Conservation (phyloP, 2,888 invertebrate species). For the Folsomia candida region DNA sequence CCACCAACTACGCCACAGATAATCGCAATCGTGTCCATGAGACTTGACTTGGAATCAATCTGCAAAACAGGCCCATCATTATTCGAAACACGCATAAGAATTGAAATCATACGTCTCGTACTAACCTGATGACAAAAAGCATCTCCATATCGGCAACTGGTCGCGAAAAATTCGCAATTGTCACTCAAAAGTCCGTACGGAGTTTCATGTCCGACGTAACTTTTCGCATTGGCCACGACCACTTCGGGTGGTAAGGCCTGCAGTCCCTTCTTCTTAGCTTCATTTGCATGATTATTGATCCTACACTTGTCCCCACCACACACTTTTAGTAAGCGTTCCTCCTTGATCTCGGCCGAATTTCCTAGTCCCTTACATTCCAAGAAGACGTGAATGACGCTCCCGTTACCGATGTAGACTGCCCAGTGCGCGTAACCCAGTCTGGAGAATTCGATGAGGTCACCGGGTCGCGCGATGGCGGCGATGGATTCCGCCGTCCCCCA, state of each 20-base stretch:
- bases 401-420: slow-evolving; percentile 7
- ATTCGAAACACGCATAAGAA: too few species aligned
- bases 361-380: not conserved
- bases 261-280: not conserved
- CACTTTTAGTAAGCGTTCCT: not conserved
- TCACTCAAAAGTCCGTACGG: not conserved
- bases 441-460: slow-evolving; percentile 6
- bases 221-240: not conserved
- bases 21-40: too few species aligned
- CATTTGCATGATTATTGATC: not conserved
- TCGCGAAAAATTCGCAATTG: slow-evolving; percentile 10
- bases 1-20: too few species aligned
- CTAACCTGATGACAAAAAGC: slow-evolving; percentile 10
- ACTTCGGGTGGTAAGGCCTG: not conserved
- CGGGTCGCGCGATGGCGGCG: not conserved
- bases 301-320: not conserved
- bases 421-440: slow-evolving; percentile 4
- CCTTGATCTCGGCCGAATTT: not conserved
- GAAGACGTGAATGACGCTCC: slow-evolving; percentile 4
- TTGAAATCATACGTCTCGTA: too few species aligned
- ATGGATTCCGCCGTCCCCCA: not conserved
- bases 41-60: too few species aligned
- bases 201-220: not conserved
- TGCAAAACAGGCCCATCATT: too few species aligned
- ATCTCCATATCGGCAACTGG: not conserved